Percentiles rank a stretch among this genome's conserved stretches.
Evolutionary conservation across 1,140 invertebrate genomes (phyloP).

Genomic region (Metopolophium dirhodum): DNA sequence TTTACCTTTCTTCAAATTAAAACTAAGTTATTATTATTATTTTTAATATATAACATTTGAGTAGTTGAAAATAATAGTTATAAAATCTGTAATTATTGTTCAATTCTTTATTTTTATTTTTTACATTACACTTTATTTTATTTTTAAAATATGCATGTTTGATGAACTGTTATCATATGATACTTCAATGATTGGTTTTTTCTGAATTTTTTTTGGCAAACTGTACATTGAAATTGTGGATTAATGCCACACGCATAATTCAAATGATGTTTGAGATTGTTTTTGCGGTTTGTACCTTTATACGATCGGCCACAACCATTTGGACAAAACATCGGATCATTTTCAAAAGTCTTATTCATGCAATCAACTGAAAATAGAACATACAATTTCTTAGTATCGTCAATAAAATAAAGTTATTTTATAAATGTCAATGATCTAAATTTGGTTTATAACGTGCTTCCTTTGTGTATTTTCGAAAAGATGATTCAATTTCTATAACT

Average conservation of each 20-base stretch:
- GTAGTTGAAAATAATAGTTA: neutral
- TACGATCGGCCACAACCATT: neutral
- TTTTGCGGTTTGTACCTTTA: neutral
- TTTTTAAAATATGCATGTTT: neutral
- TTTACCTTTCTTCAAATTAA: neutral
- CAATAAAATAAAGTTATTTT: neutral
- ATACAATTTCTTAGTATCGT: neutral
- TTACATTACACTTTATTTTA: neutral
- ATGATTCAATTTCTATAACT: neutral
- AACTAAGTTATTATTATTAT: too few relatives aligned
- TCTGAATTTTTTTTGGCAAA: conserved; percentile 58
- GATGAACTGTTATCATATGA: neutral
- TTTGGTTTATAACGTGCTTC: neutral
- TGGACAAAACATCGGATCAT: conserved; percentile 1
- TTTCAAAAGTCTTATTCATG: neutral
- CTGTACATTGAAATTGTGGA: neutral
- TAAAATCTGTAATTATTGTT: neutral
- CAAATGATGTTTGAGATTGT: conserved; percentile 7
- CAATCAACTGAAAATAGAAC: neutral
- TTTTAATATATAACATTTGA: neutral
- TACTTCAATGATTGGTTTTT: conserved; percentile 21
- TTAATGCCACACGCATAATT: neutral
- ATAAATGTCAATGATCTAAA: neutral
- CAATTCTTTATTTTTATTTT: neutral
- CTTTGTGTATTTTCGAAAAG: neutral